phyloP scores from a whole-genome alignment of 2,888 invertebrate genomes.

The Dinocampus coccinellae region DNA sequence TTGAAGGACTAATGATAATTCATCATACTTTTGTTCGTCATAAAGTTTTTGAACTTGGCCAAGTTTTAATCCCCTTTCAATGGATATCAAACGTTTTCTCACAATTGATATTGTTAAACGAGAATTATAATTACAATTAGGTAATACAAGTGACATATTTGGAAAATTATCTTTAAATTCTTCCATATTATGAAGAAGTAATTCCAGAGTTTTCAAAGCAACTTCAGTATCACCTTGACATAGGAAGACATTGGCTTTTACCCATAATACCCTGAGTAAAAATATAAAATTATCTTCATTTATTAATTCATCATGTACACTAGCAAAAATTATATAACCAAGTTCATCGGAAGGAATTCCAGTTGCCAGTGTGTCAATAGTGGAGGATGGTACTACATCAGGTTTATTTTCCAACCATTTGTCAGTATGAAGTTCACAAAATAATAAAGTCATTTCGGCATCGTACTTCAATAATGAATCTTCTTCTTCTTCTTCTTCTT shows the following conservation, averaged over 20 bases:
- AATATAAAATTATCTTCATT: constrained; percentile 63
- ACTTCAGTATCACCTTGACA: constrained; percentile 71
- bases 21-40: constrained; percentile 75
- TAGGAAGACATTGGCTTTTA: constrained; percentile 72
- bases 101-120: constrained; percentile 69
- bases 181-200: constrained; percentile 58
- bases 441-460: constrained; percentile 71
- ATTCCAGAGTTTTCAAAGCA: constrained; percentile 71
- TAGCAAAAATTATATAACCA: constrained; percentile 70
- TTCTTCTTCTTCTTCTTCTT: constrained; percentile 66
- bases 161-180: constrained; percentile 56
- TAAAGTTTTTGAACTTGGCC: constrained; percentile 78
- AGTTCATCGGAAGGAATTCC: constrained; percentile 70
- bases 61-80: constrained; percentile 72
- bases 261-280: constrained; percentile 72
- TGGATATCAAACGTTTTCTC: constrained; percentile 70
- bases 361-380: constrained; percentile 58
- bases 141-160: constrained; percentile 67
- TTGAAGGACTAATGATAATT: constrained; percentile 77
- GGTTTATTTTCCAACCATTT: constrained; percentile 61
- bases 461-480: constrained; percentile 68
- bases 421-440: constrained; percentile 72
- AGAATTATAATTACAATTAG: constrained; percentile 73
- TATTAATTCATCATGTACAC: constrained; percentile 69
- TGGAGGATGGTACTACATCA: constrained; percentile 54